Base-by-base conservation (phyloP, 1,140 invertebrate species). In the Neocloeon triangulifer region DNA sequence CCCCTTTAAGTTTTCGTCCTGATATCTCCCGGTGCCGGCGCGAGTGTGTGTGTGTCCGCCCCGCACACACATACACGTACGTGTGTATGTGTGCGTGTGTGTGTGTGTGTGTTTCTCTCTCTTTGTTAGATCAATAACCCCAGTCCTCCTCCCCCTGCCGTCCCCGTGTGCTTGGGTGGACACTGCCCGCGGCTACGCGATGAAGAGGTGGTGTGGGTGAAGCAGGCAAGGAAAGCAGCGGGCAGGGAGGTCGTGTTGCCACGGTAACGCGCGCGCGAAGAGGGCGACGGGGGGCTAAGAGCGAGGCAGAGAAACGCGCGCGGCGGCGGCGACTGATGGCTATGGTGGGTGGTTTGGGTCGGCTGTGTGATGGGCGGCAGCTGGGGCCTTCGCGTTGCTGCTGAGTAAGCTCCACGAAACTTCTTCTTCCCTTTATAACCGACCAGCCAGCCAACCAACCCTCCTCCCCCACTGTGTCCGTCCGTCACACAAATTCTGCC, bases 1-100 rank as follows among this genome's bases (percentile, higher is more conserved):
- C n/a, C n/a, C n/a, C n/a, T n/a, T n/a, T n/a, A n/a, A n/a, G n/a
- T n/a, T 39, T 38, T 41, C 34, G 41, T 50, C 47, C 48, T 49
- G 49, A 45, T 43, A 44, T 45, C 45, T 43, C 47, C 39, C 44
- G 46, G 43, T 47, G 46, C 51, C 44, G 42, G 36, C 40, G 43
- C 45, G 43, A 45, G 45, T 44, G 39, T 41, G 43, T 33, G 34
- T 34, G 38, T 38, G 38, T 37, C 38, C 37, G 38, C n/a, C n/a
- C n/a, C n/a, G n/a, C n/a, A n/a, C n/a, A n/a, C n/a, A n/a, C n/a
- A n/a, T 39, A 39, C 16, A n/a, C 4, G n/a, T 16, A n/a, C 12
- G 18, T n/a, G 18, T 27, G 27, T 35, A 21, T 23, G 3, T 12
- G 21, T 26, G 21, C 19, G 22, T 23, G 22, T 26, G 25, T 37